Percentiles rank a stretch among this genome's conserved stretches.
Conservation (phyloP, 2,888 invertebrate species). For the Drosophila gaucha region DNA sequence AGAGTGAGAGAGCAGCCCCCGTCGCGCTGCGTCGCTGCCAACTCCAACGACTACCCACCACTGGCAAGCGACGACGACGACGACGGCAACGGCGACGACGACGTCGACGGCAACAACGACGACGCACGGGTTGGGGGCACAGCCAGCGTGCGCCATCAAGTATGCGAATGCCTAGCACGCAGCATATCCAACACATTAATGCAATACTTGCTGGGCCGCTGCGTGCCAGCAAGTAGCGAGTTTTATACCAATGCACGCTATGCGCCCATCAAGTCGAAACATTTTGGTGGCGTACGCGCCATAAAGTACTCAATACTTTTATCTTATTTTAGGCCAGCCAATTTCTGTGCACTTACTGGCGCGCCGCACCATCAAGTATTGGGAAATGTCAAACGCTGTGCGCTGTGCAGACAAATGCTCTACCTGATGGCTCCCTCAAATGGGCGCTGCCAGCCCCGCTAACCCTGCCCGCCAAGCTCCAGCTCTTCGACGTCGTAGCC, state of each 20-base stretch:
- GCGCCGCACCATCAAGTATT: constrained; percentile 83
- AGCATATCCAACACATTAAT: constrained; percentile 45
- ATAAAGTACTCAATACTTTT: constrained; percentile 80
- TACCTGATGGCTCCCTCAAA: constrained; percentile 83
- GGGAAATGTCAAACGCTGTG: constrained; percentile 83
- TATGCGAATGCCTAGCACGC: constrained; percentile 42
- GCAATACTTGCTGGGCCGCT: constrained; percentile 69
- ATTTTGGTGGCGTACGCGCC: constrained; percentile 82
- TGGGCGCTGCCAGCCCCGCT: constrained; percentile 80
- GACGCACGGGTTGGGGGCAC: constrained; percentile 63
- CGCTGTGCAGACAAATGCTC: constrained; percentile 67
- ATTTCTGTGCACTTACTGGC: constrained; percentile 70
- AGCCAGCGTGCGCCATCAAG: constrained; percentile 72
- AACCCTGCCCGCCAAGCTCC: constrained; percentile 68
- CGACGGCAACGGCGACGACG: constrained; percentile 44
- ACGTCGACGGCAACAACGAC: constrained; percentile 51
- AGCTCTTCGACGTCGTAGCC: constrained; percentile 50
- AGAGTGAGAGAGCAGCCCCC: constrained; percentile 26
- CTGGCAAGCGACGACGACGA: constrained; percentile 53
- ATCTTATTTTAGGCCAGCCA: constrained; percentile 54
- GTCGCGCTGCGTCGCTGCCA: constrained; percentile 36
- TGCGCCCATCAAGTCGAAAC: constrained; percentile 55
- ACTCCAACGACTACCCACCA: constrained; percentile 63
- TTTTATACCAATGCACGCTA: constrained; percentile 40
- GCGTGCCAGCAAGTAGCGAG: constrained; percentile 64